These are phyloP conservation scores for Apantesis nais DNA, from an alignment of 2,888 invertebrate species.

Conservation along the genomic window DNA sequence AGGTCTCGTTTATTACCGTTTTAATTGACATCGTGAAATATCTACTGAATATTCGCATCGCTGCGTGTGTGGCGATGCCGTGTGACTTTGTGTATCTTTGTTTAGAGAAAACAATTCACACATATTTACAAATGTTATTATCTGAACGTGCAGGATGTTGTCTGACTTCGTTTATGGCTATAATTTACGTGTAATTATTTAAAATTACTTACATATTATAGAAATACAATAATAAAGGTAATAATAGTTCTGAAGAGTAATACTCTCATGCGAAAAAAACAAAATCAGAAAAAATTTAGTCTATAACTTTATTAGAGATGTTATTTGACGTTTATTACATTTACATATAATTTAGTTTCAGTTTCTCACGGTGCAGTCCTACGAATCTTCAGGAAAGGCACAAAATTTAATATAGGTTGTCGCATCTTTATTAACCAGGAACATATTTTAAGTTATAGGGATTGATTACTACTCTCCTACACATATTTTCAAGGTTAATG, in stretches of 20 bases:
- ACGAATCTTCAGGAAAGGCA: background rate
- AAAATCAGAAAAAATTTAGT: no score
- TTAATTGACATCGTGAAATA: slow-evolving; percentile 70
- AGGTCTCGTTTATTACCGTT: slow-evolving; percentile 63
- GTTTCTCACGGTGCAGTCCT: background rate
- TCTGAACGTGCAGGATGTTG: slow-evolving; percentile 3
- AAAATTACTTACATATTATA: background rate
- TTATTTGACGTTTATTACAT: background rate
- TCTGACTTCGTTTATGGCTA: background rate
- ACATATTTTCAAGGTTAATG: background rate
- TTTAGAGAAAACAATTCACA: slow-evolving; percentile 27
- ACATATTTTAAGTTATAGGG: background rate
- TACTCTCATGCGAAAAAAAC: background rate
- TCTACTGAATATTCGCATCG: slow-evolving; percentile 28
- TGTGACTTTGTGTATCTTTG: slow-evolving; percentile 40
- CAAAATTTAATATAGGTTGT: background rate
- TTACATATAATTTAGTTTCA: background rate
- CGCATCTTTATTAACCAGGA: background rate
- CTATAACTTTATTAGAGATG: background rate
- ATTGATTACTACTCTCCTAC: background rate
- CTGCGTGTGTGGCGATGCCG: slow-evolving; percentile 26
- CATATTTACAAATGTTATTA: slow-evolving; percentile 7
- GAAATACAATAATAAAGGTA: background rate
- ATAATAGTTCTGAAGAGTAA: background rate
- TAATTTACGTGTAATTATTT: background rate